Evolutionary conservation across 2,888 invertebrate genomes (phyloP).

Genomic region (Petrolisthes manimaculis): DNA sequence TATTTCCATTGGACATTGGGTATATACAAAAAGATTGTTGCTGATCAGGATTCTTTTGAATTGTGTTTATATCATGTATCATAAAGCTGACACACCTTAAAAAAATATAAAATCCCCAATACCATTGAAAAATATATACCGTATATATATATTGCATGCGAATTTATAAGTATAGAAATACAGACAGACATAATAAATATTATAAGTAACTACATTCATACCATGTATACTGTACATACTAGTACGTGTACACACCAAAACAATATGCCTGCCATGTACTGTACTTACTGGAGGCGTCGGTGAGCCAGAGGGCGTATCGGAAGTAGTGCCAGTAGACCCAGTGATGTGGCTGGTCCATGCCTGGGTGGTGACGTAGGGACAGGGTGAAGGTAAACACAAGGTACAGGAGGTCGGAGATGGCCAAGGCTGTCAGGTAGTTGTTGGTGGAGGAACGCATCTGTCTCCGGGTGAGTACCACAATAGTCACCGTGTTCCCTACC

Average conservation of each 20-base stretch:
- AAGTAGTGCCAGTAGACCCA: slow-evolving; percentile 76
- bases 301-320: slow-evolving; percentile 76
- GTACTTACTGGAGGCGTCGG: slow-evolving; percentile 78
- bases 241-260: background rate
- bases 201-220: background rate
- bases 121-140: background rate
- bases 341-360: slow-evolving; percentile 72
- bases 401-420: slow-evolving; percentile 80
- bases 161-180: background rate
- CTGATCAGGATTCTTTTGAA: too few species aligned
- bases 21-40: too few species aligned
- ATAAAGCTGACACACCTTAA: too few species aligned
- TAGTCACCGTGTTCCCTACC: slow-evolving; percentile 76
- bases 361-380: slow-evolving; percentile 76
- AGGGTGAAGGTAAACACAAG: slow-evolving; percentile 77
- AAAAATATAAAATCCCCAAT: too few species aligned
- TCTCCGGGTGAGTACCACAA: slow-evolving; percentile 74
- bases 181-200: background rate
- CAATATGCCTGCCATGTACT: background rate
- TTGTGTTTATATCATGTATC: too few species aligned
- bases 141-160: background rate
- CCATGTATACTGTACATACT: background rate
- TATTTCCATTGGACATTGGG: too few species aligned
- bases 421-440: slow-evolving; percentile 80
- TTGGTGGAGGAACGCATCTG: slow-evolving; percentile 83